Conservation (phyloP, 2,888 invertebrate genomes). For the Hemaris fuciformis region DNA sequence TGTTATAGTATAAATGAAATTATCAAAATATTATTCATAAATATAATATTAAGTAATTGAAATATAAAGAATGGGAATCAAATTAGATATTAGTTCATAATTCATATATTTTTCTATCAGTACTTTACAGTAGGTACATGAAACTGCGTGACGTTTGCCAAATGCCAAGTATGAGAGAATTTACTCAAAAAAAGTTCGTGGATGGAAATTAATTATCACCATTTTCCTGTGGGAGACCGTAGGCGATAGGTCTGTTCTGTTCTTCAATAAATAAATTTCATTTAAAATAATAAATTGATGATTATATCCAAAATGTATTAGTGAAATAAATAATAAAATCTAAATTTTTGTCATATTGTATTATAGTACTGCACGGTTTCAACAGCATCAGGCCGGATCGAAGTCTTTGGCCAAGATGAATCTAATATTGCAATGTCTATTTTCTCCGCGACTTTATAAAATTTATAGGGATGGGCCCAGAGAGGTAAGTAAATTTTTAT, state of each 20-base stretch:
- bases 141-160: background rate
- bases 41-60: too few relatives aligned
- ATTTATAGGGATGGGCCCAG: constrained; percentile 84
- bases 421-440: constrained; percentile 83
- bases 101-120: too few relatives aligned
- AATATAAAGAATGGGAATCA: too few relatives aligned
- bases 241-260: background rate
- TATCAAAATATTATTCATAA: too few relatives aligned
- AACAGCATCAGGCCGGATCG: background rate
- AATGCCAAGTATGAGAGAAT: background rate
- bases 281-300: background rate
- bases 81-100: too few relatives aligned
- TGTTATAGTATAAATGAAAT: too few relatives aligned
- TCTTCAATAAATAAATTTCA: background rate
- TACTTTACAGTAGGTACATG: background rate
- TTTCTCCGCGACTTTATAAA: constrained; percentile 87
- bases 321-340: background rate
- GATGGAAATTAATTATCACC: background rate
- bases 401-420: constrained; percentile 51
- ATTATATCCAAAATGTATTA: background rate
- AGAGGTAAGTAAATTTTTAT: constrained; percentile 51
- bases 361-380: background rate
- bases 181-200: background rate
- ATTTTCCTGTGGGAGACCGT: background rate
- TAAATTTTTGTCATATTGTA: background rate